Evolutionary conservation across 2,888 invertebrate species (phyloP).

Genomic region (Tortrix viridana): DNA sequence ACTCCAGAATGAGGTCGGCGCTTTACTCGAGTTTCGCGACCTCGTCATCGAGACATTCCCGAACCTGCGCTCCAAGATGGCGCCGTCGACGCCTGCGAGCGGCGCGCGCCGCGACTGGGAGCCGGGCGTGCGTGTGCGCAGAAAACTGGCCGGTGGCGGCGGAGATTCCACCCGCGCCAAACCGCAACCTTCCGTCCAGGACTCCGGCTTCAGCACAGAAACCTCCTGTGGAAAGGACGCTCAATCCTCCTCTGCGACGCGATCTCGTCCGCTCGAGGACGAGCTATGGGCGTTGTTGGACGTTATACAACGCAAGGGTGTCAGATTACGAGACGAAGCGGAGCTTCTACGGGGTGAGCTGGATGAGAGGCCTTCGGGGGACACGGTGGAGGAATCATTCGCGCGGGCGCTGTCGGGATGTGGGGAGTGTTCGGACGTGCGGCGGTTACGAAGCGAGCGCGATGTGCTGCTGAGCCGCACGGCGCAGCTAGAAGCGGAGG

Average conservation of each 20-base stretch:
- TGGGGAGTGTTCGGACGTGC: conserved; percentile 75
- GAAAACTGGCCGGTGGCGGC: conserved; percentile 79
- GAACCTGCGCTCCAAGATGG: conserved; percentile 94
- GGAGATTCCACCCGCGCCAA: conserved; percentile 81
- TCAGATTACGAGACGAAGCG: conserved; percentile 87
- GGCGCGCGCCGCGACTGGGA: conserved; percentile 89
- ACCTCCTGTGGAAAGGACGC: conserved; percentile 93
- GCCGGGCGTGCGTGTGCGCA: conserved; percentile 90
- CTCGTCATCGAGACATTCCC: conserved; percentile 97
- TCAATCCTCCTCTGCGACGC: conserved; percentile 87
- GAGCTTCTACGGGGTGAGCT: conserved; percentile 86
- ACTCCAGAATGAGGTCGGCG: conserved; percentile 96
- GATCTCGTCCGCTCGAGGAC: conserved; percentile 86
- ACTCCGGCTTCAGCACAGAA: conserved; percentile 96
- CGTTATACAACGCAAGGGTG: conserved; percentile 92
- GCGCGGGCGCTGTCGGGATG: conserved; percentile 74
- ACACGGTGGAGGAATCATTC: conserved; percentile 87
- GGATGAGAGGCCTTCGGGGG: conserved; percentile 62
- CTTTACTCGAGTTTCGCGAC: conserved; percentile 95
- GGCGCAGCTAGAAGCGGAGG: conserved; percentile 91
- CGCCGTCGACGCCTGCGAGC: conserved; percentile 84
- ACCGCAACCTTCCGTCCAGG: conserved; percentile 88
- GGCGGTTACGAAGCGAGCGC: conserved; percentile 87
- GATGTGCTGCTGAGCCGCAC: conserved; percentile 90
- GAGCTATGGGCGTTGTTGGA: conserved; percentile 94